These are phyloP conservation scores for Pelochelys cantorii DNA, from an alignment of 2,797 vertebrate species.

Conservation along the genomic window DNA sequence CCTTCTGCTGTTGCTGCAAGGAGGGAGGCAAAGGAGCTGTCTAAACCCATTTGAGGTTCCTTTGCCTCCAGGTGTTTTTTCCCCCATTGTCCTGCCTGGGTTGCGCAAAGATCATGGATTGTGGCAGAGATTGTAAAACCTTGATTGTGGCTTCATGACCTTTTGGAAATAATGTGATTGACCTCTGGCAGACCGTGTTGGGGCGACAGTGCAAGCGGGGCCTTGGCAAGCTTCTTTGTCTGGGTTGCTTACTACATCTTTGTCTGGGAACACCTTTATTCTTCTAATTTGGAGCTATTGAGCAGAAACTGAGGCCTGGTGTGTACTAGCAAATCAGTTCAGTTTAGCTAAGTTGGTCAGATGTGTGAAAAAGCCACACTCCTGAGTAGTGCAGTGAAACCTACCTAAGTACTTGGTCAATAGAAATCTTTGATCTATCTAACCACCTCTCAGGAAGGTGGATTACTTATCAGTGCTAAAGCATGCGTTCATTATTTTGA, in stretches of 20 bases:
- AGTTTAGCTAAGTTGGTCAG: background rate
- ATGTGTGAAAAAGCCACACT: background rate
- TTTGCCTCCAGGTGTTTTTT: rapidly evolving
- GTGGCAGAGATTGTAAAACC: background rate
- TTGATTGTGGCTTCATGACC: rapidly evolving
- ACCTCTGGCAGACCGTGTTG: rapidly evolving
- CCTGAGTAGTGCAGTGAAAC: background rate
- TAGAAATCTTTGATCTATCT: background rate
- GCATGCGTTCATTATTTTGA: too few relatives aligned
- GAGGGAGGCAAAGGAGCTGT: rapidly evolving
- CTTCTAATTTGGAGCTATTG: background rate
- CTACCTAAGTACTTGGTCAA: background rate
- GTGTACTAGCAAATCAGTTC: background rate
- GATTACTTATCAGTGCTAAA: background rate
- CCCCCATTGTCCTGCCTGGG: rapidly evolving
- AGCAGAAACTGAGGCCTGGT: background rate
- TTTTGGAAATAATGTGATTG: rapidly evolving
- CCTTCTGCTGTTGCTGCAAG: rapidly evolving
- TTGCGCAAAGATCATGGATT: rapidly evolving
- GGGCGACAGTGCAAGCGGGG: rapidly evolving
- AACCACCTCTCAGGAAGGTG: background rate
- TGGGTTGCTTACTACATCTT: background rate
- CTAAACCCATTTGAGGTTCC: rapidly evolving
- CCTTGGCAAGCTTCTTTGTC: background rate
- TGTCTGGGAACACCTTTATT: background rate